Percentiles rank a stretch among this genome's conserved stretches.
Conservation (phyloP, 2,113 vertebrate genomes). For the Pygoscelis adeliae region DNA sequence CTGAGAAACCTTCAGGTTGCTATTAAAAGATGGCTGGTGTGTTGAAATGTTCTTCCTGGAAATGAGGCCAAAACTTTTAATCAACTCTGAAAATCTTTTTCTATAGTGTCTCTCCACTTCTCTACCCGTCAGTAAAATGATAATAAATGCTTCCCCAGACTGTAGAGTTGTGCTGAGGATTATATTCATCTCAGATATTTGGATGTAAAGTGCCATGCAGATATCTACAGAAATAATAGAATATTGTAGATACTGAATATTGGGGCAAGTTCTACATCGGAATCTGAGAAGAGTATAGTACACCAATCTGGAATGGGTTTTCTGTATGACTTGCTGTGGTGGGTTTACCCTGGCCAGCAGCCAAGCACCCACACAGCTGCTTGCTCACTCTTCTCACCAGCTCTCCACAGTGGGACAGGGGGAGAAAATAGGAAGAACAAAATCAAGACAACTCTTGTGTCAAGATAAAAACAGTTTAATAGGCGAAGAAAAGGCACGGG, state of each 20-base stretch:
- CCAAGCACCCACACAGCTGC: not conserved
- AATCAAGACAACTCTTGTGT: not conserved
- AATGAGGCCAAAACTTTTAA: not conserved
- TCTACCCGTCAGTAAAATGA: not conserved
- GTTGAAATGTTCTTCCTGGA: not conserved
- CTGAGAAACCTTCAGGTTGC: not conserved
- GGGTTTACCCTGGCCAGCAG: not conserved
- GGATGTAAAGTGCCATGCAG: not conserved
- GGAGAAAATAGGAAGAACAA: not conserved
- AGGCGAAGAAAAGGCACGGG: not conserved
- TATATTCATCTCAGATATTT: not conserved
- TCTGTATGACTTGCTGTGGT: not conserved
- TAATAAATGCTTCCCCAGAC: not conserved
- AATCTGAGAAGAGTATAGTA: not conserved
- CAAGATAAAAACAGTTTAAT: not conserved
- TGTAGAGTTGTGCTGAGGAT: not conserved
- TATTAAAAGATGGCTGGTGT: not conserved
- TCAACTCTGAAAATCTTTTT: not conserved
- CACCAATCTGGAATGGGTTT: not conserved
- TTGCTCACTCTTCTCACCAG: not conserved
- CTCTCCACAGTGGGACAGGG: not conserved
- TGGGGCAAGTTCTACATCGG: not conserved
- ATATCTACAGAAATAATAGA: not conserved
- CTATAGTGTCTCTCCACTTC: not conserved
- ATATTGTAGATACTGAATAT: not conserved